Percentiles rank a stretch among this genome's conserved stretches.
Conservation (phyloP, 2,113 vertebrate genomes). For the Pogona vitticeps region DNA sequence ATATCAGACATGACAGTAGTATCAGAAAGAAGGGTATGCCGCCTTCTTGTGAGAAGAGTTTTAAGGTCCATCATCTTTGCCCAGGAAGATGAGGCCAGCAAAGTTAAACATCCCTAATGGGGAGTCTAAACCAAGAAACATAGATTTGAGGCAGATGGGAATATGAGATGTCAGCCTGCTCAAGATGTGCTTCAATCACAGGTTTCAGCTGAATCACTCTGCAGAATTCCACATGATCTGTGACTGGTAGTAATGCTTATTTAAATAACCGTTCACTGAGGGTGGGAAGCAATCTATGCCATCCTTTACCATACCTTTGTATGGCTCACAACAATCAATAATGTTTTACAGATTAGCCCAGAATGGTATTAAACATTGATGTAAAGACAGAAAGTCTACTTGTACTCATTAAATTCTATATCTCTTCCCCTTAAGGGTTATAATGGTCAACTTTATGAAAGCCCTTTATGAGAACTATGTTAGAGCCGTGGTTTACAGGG, state of each 20-base stretch:
- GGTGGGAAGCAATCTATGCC: slow-evolving; percentile 53
- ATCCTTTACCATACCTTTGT: slow-evolving; percentile 52
- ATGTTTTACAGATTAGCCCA: slow-evolving; percentile 53
- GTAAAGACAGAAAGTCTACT: slow-evolving; percentile 62
- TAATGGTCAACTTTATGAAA: slow-evolving; percentile 50
- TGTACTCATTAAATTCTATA: slow-evolving; percentile 58
- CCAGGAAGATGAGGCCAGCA: no score
- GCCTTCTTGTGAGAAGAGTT: no score
- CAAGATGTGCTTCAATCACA: neutral
- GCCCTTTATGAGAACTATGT: slow-evolving; percentile 31
- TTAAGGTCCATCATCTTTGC: no score
- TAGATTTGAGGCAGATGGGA: no score
- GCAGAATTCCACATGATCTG: slow-evolving; percentile 29
- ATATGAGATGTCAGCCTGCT: no score
- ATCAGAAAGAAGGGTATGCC: no score
- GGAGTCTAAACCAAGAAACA: no score
- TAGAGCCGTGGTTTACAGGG: neutral
- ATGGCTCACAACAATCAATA: slow-evolving; percentile 66
- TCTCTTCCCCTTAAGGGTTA: slow-evolving; percentile 29
- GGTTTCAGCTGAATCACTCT: neutral
- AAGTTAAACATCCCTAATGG: no score
- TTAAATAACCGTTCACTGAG: slow-evolving; percentile 47
- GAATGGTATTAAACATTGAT: slow-evolving; percentile 68
- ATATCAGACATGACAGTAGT: no score
- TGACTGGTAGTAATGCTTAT: slow-evolving; percentile 59